A percentile compares a stretch with the other conserved stretches of the same genome.
phyloP scores from a whole-genome alignment of 2,888 invertebrate genomes.

The Candidula unifasciata region DNA sequence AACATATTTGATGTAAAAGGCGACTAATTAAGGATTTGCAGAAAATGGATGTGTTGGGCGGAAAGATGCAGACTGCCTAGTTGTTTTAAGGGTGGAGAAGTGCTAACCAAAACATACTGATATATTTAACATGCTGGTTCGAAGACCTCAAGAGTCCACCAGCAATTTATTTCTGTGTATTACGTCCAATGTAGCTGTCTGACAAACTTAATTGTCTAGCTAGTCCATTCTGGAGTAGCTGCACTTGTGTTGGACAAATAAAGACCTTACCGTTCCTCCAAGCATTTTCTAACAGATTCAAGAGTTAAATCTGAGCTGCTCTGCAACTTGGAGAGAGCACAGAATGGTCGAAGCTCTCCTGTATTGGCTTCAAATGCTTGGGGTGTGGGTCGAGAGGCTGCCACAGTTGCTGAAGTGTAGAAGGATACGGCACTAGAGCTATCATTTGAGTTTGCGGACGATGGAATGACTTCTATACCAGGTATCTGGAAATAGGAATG shows the following conservation, averaged over 20 bases:
- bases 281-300: slow-evolving; percentile 73
- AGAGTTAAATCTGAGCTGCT: slow-evolving; percentile 68
- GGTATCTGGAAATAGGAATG: slow-evolving; percentile 33
- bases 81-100: too few relatives aligned
- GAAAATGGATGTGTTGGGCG: too few relatives aligned
- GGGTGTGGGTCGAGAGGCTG: neutral
- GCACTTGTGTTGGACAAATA: neutral
- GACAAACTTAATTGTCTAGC: neutral
- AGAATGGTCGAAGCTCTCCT: slow-evolving; percentile 54
- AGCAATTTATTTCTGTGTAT: too few relatives aligned
- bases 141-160: too few relatives aligned
- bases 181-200: too few relatives aligned
- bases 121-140: too few relatives aligned
- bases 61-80: too few relatives aligned
- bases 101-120: too few relatives aligned
- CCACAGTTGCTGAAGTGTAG: slow-evolving; percentile 10
- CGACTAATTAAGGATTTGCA: too few relatives aligned
- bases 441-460: slow-evolving; percentile 20
- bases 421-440: slow-evolving; percentile 30
- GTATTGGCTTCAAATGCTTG: neutral
- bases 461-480: slow-evolving; percentile 31
- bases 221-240: neutral
- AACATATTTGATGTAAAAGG: too few relatives aligned
- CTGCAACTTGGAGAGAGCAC: slow-evolving; percentile 54
- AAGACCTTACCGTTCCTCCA: slow-evolving; percentile 76